These are phyloP conservation scores for Acanthosoma haemorrhoidale DNA, from an alignment of 2,888 invertebrate genomes.

Conservation along the genomic window DNA sequence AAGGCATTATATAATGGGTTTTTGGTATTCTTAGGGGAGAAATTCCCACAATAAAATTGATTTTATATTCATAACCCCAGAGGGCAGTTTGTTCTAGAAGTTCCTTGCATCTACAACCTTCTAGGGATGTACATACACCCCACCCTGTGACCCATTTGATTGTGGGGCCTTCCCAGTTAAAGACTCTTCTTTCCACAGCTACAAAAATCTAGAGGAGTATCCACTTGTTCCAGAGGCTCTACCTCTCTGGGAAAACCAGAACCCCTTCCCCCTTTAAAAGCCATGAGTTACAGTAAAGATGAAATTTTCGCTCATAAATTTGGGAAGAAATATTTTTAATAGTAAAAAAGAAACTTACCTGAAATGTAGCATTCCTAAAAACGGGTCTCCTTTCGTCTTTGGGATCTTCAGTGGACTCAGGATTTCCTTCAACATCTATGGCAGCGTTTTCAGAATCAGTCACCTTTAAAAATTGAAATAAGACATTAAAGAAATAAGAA, in stretches of 20 bases:
- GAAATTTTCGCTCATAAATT: not conserved
- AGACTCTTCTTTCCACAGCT: too few species aligned
- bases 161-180: too few species aligned
- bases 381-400: slow-evolving; percentile 23
- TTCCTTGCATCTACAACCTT: too few species aligned
- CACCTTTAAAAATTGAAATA: not conserved
- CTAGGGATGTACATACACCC: too few species aligned
- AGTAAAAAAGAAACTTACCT: not conserved
- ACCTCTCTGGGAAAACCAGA: not conserved
- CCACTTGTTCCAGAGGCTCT: not conserved
- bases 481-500: not conserved
- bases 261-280: not conserved
- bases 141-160: too few species aligned
- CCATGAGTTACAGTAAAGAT: too few species aligned
- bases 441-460: not conserved
- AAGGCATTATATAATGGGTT: too few species aligned
- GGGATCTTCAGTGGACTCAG: slow-evolving; percentile 30
- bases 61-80: too few species aligned
- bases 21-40: too few species aligned
- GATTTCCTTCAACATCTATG: not conserved
- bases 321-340: not conserved
- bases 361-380: slow-evolving; percentile 34
- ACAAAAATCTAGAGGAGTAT: too few species aligned
- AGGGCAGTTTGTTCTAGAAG: too few species aligned
- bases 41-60: too few species aligned